Conservation (phyloP, 2,888 invertebrate genomes). For the Melanophora roralis region DNA sequence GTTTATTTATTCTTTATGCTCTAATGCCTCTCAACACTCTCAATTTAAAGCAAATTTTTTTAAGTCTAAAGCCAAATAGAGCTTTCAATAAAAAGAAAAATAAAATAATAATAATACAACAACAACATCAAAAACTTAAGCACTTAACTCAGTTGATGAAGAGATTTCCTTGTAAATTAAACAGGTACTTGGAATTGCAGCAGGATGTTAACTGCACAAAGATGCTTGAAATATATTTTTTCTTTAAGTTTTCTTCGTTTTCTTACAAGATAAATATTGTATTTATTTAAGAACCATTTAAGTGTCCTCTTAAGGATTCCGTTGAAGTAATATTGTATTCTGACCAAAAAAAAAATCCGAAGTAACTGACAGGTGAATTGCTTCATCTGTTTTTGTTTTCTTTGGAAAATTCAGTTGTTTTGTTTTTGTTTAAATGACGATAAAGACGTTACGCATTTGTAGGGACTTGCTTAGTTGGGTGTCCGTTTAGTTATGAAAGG, state of each 20-base stretch:
- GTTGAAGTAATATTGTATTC: background rate
- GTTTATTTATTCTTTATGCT: conserved; percentile 20
- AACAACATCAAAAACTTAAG: conserved; percentile 35
- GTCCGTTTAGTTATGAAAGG: no score
- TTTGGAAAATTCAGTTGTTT: background rate
- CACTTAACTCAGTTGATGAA: conserved; percentile 48
- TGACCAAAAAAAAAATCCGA: background rate
- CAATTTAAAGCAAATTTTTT: background rate
- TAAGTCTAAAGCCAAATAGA: no score
- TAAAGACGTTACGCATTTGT: background rate
- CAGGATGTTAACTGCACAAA: background rate
- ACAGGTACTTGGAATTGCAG: conserved; percentile 4
- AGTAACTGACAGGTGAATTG: background rate
- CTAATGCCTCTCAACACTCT: background rate
- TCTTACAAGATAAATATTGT: background rate
- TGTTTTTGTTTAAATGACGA: background rate
- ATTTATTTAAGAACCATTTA: conserved; percentile 14
- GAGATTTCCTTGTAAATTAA: conserved; percentile 59
- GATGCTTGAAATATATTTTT: background rate
- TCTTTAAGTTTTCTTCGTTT: background rate
- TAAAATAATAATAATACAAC: background rate
- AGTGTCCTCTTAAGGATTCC: background rate
- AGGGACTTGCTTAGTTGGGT: no score
- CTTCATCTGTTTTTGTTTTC: background rate
- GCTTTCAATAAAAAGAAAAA: background rate